Conservation (phyloP, 2,113 vertebrate genomes). For the Nycticryphes semicollaris region DNA sequence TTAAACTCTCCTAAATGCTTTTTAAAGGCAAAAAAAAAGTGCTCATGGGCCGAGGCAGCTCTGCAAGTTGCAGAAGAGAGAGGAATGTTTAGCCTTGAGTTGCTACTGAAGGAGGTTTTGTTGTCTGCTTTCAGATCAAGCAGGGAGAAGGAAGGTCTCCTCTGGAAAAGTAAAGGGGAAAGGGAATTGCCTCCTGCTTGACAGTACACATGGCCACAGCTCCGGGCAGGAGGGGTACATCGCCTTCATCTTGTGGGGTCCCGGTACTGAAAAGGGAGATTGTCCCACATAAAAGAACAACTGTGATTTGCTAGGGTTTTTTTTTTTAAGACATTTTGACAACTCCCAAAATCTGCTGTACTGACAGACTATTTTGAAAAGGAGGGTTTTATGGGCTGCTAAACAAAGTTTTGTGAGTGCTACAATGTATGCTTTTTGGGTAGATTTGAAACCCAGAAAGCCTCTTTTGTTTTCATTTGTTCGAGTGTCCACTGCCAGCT, state of each 20-base stretch:
- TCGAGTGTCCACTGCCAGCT: too few species aligned
- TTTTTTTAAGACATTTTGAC: neutral
- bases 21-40: neutral
- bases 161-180: neutral
- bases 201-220: fast-evolving
- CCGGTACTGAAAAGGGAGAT: neutral
- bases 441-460: neutral
- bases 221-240: neutral
- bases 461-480: neutral
- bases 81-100: neutral
- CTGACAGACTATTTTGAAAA: neutral
- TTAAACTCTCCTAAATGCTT: neutral
- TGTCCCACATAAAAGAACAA: neutral
- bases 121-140: neutral
- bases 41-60: neutral
- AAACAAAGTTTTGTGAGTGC: neutral
- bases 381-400: neutral
- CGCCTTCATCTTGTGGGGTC: neutral
- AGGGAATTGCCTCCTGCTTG: neutral
- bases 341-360: neutral
- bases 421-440: neutral
- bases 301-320: neutral
- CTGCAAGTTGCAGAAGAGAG: neutral
- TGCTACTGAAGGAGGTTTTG: neutral
- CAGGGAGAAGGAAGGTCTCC: neutral